phyloP scores from a whole-genome alignment of 2,797 vertebrate species.

The Cottoperca gobio region DNA sequence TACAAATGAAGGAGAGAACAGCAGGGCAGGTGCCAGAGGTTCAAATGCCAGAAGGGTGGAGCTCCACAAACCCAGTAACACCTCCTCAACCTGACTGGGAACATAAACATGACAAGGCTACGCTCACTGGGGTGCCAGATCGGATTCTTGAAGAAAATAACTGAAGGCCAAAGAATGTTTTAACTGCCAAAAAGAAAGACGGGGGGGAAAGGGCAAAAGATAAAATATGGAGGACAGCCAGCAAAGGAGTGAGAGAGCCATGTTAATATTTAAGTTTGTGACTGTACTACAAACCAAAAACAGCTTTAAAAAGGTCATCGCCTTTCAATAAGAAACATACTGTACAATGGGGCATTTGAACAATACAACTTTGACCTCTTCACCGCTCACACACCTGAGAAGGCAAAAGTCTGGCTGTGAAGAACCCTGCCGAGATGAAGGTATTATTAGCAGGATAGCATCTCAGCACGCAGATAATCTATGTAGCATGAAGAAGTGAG shows the following conservation, averaged over 20 bases:
- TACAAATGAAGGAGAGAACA: background rate
- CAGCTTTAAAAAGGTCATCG: background rate
- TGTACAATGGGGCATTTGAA: background rate
- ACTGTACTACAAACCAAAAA: conserved; percentile 2
- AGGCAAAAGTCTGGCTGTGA: background rate
- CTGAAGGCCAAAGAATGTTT: conserved; percentile 34
- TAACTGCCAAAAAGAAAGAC: background rate
- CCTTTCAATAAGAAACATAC: background rate
- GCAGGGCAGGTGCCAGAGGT: conserved; percentile 13
- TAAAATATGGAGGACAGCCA: background rate
- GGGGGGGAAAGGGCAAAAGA: background rate
- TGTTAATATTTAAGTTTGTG: conserved; percentile 14
- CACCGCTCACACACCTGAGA: background rate
- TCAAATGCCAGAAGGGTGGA: conserved; percentile 39
- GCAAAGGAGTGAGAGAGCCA: background rate
- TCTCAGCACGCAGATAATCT: conserved; percentile 42
- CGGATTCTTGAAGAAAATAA: conserved; percentile 60
- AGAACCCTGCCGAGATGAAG: conserved; percentile 28
- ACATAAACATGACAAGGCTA: conserved; percentile 56
- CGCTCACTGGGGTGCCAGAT: conserved; percentile 59
- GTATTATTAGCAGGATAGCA: conserved; percentile 43
- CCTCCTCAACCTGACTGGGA: conserved; percentile 47
- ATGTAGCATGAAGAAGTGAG: conserved; percentile 54
- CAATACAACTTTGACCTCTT: conserved; percentile 1
- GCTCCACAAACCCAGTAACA: conserved; percentile 36